phyloP scores from a whole-genome alignment of 2,888 invertebrate genomes.

The Sinotaia quadrata region DNA sequence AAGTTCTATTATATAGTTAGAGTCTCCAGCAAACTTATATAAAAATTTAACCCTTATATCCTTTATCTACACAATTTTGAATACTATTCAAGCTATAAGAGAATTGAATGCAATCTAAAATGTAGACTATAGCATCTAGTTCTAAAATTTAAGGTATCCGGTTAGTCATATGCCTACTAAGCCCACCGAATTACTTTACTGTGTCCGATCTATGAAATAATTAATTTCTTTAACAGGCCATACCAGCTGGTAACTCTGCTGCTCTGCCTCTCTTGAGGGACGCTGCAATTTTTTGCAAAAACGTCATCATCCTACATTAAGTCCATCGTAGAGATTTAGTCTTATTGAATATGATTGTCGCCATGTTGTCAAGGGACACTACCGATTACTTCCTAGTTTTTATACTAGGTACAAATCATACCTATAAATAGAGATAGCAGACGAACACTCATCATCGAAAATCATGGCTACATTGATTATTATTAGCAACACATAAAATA shows the following conservation, averaged over 20 bases:
- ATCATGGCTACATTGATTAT: not conserved
- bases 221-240: not conserved
- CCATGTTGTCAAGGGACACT: constrained; percentile 29
- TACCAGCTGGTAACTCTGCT: constrained; percentile 66
- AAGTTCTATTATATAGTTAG: too few relatives aligned
- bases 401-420: not conserved
- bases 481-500: not conserved
- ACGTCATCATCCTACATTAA: constrained; percentile 55
- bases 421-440: not conserved
- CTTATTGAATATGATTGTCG: not conserved
- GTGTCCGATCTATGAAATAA: not conserved
- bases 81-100: too few relatives aligned
- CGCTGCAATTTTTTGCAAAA: constrained; percentile 64
- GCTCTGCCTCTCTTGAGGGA: constrained; percentile 64
- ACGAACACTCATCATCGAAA: too few relatives aligned
- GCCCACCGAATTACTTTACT: too few relatives aligned
- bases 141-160: too few relatives aligned
- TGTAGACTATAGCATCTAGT: too few relatives aligned
- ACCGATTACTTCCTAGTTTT: not conserved
- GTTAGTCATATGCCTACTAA: too few relatives aligned
- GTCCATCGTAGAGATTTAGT: not conserved
- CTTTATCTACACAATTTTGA: too few relatives aligned
- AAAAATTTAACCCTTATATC: too few relatives aligned
- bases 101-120: too few relatives aligned
- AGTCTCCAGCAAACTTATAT: too few relatives aligned